Conservation (phyloP, 2,113 vertebrate genomes). For the Chaetops frenatus region DNA sequence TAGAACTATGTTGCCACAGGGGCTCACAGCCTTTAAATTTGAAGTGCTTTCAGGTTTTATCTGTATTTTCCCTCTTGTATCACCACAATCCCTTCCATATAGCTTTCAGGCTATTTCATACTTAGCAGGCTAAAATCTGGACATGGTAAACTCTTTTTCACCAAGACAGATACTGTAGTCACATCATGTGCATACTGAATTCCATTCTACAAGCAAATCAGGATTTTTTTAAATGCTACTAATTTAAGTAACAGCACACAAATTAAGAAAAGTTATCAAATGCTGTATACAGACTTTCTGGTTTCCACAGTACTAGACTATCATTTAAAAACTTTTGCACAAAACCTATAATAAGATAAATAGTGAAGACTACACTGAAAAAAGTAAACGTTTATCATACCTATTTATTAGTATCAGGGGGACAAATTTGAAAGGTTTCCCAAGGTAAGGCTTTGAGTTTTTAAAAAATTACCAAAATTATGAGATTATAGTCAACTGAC, state of each 20-base stretch:
- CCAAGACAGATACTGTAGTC: background rate
- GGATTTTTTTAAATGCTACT: background rate
- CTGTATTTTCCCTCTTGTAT: background rate
- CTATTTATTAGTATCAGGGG: background rate
- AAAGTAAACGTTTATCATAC: background rate
- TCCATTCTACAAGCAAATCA: background rate
- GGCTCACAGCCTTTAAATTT: background rate
- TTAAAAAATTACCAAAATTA: background rate
- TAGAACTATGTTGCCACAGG: background rate
- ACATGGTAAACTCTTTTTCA: background rate
- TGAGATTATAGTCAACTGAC: conserved; percentile 32
- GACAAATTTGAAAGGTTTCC: conserved; percentile 43
- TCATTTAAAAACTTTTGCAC: background rate
- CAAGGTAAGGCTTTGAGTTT: background rate
- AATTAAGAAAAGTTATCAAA: background rate
- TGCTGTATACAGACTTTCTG: background rate
- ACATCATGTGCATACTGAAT: background rate
- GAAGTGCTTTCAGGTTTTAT: background rate
- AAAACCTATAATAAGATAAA: background rate
- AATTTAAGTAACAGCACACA: background rate
- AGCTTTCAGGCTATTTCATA: background rate
- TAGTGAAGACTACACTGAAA: background rate
- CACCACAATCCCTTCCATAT: background rate
- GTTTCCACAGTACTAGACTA: background rate
- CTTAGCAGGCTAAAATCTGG: background rate